These are phyloP conservation scores for Microtus richardsoni DNA, from an alignment of 2,113 vertebrate species.

Conservation along the genomic window DNA sequence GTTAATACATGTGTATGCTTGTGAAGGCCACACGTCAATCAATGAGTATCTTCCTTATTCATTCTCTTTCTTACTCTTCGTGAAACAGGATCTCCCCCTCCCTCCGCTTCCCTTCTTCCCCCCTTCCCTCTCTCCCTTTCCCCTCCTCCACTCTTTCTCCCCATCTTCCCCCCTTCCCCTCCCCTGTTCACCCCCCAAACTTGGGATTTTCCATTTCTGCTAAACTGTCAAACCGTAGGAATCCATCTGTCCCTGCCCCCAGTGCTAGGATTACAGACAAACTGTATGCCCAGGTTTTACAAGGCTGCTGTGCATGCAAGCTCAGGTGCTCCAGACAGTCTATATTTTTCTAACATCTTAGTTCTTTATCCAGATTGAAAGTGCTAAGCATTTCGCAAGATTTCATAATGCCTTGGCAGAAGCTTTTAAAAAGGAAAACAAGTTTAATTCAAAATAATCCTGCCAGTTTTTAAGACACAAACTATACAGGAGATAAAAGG, in stretches of 20 bases:
- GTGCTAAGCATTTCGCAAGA: conserved; percentile 43
- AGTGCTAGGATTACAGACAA: not conserved
- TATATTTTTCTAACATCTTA: not conserved
- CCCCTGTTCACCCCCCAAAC: not conserved
- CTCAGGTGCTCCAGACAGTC: not conserved
- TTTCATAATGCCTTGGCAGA: conserved; percentile 20
- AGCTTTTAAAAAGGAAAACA: not conserved
- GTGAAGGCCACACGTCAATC: not conserved
- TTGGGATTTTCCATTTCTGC: not conserved
- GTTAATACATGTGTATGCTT: not conserved
- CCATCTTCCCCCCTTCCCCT: not conserved
- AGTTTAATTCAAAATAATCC: conserved; percentile 23
- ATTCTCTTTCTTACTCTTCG: not conserved
- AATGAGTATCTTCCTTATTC: not conserved
- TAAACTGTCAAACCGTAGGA: not conserved
- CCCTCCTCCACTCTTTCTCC: not conserved
- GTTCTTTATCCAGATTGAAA: not conserved
- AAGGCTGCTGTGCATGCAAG: not conserved
- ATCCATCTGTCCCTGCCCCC: not conserved
- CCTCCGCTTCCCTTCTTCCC: not conserved
- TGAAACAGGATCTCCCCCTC: not conserved
- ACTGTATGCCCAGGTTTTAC: not conserved
- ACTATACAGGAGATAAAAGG: not conserved
- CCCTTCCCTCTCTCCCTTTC: not conserved
- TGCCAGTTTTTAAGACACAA: conserved; percentile 1